phyloP scores from a whole-genome alignment of 2,113 vertebrate genomes.

The Ophiodon elongatus region DNA sequence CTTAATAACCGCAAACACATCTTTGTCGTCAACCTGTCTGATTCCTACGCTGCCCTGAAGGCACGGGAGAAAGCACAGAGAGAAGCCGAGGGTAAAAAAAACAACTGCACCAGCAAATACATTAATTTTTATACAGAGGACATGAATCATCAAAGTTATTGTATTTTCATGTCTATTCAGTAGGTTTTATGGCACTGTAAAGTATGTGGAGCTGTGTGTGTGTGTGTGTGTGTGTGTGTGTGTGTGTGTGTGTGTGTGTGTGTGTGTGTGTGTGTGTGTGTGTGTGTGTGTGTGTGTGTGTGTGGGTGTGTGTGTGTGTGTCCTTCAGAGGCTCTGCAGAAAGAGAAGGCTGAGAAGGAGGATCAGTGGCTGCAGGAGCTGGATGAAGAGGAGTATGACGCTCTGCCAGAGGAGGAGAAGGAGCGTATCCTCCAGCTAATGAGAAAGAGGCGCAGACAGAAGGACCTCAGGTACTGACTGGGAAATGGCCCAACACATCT shows the following conservation, averaged over 20 bases:
- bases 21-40: conserved; percentile 86
- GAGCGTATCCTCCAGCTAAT: conserved; percentile 51
- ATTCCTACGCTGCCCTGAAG: conserved; percentile 84
- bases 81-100: conserved; percentile 84
- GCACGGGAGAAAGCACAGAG: conserved; percentile 74
- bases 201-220: too few species aligned
- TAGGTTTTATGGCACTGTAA: not conserved
- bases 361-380: too few species aligned
- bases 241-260: too few species aligned
- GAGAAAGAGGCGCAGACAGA: conserved; percentile 64
- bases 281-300: too few species aligned
- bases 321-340: too few species aligned
- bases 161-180: not conserved
- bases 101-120: not conserved
- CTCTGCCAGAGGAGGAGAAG: conserved; percentile 84
- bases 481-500: not conserved
- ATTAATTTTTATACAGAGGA: not conserved
- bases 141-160: not conserved
- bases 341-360: too few species aligned
- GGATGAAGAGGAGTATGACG: conserved; percentile 88
- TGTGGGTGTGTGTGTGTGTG: too few species aligned
- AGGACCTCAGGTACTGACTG: conserved; percentile 82
- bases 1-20: conserved; percentile 86
- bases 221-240: too few species aligned
- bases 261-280: too few species aligned